Base-by-base conservation (phyloP, 2,888 invertebrate species). In the Sepioteuthis lessoniana region DNA sequence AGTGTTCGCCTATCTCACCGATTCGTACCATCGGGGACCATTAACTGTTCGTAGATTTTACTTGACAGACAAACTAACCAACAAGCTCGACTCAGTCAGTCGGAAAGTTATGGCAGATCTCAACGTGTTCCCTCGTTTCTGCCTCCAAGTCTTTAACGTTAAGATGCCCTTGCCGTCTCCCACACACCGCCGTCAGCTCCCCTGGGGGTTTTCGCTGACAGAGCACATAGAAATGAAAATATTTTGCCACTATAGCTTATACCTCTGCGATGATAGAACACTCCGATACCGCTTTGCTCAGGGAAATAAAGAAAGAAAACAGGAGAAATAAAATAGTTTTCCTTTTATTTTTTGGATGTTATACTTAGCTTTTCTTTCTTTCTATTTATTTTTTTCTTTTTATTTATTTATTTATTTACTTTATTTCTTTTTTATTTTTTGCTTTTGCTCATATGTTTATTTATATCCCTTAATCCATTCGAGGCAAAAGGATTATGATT, bases 181-280 rank as follows among this genome's bases (percentile, higher is more conserved):
- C n/a, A 42, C n/a, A 76, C 76, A 3, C n/a, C 76, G 76, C 76
- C n/a, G n/a, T 76, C 76, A 76, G 76, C 76, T 76, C 76, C 35
- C 76, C 76, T 76, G 76, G 76, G 76, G 76, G 76, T 76, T 76
- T 76, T 76, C 76, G 76, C 76, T 76, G 76, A 76, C 76, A 76
- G 76, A 76, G 19, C n/a, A 76, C 76, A 76, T 76, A n/a, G 76
- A 76, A 76, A 76, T 16, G 76, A 76, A 76, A 76, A 76, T 35
- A 76, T 76, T 76, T n/a, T 76, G 76, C 76, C 10, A 35, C 76
- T 35, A 76, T n/a, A 16, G 76, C 76, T 76, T n/a, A 76, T 35
- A 76, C 76, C n/a, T 76, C 76, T 76, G 76, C 76, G 76, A 76
- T 76, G 76, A 76, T 76, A 76, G 76, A 76, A 76, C 35, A 35